These are phyloP conservation scores for Macaria liturata DNA, from an alignment of 2,888 invertebrate species.

Conservation along the genomic window DNA sequence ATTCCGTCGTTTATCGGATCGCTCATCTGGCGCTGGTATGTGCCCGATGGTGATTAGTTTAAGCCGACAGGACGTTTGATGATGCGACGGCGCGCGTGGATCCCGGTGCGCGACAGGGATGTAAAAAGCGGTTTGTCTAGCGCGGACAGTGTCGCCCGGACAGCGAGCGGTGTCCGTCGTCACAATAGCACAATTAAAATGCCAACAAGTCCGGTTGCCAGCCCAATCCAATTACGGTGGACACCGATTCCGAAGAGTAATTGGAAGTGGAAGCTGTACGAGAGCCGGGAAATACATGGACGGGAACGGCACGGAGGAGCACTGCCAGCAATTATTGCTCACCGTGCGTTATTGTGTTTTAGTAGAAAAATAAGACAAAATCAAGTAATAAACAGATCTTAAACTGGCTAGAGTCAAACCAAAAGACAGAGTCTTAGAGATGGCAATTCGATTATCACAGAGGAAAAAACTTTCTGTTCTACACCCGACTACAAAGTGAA, in stretches of 20 bases:
- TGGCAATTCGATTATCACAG: constrained; percentile 51
- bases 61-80: constrained; percentile 22
- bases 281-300: constrained; percentile 66
- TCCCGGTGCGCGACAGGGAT: constrained; percentile 41
- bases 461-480: constrained; percentile 55
- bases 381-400: too few relatives aligned
- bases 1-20: constrained; percentile 20
- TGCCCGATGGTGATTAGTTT: constrained; percentile 22
- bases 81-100: constrained; percentile 13
- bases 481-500: constrained; percentile 61
- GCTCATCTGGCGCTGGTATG: constrained; percentile 13
- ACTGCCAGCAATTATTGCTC: constrained; percentile 36
- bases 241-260: constrained; percentile 82
- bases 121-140: constrained; percentile 71
- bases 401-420: constrained; percentile 9
- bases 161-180: constrained; percentile 70
- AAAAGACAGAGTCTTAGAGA: constrained; percentile 36
- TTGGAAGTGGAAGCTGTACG: constrained; percentile 72
- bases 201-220: constrained; percentile 81
- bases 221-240: constrained; percentile 82
- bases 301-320: constrained; percentile 52
- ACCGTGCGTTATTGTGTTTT: not conserved
- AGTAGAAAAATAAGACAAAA: too few relatives aligned
- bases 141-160: constrained; percentile 61
- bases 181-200: constrained; percentile 84